Percentiles rank a stretch among this genome's conserved stretches.
phyloP scores from a whole-genome alignment of 2,888 invertebrate genomes.

The Harmothoe impar region DNA sequence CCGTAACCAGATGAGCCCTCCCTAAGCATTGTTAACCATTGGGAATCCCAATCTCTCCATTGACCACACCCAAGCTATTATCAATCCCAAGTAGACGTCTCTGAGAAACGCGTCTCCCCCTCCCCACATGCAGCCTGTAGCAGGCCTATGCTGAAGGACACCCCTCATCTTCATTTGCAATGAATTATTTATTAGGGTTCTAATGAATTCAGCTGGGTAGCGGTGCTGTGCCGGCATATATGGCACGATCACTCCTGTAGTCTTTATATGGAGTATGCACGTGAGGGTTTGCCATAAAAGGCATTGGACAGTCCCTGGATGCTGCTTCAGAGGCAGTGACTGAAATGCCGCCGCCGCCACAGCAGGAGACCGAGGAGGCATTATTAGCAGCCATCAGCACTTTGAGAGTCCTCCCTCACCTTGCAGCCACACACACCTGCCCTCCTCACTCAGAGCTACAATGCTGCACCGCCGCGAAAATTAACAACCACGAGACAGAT shows the following conservation, averaged over 20 bases:
- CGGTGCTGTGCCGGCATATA: neutral
- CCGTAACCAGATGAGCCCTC: neutral
- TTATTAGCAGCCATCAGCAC: neutral
- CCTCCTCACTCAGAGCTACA: neutral
- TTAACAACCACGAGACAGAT: slow-evolving; percentile 30
- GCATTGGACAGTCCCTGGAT: slow-evolving; percentile 37
- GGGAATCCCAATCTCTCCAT: too few species aligned
- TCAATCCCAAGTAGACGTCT: too few species aligned
- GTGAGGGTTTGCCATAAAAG: slow-evolving; percentile 44
- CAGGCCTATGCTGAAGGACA: neutral
- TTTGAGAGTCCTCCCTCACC: neutral
- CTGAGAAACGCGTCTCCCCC: too few species aligned
- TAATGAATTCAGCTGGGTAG: slow-evolving; percentile 15
- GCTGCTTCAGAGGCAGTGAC: neutral
- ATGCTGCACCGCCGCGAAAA: neutral
- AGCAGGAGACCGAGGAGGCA: neutral
- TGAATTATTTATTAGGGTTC: slow-evolving; percentile 32
- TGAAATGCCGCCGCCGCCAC: neutral
- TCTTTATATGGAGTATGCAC: slow-evolving; percentile 39
- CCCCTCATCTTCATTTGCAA: neutral
- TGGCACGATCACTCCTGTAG: slow-evolving; percentile 20
- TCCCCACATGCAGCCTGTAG: neutral
- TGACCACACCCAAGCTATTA: too few species aligned
- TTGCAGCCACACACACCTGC: neutral
- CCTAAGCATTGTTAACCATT: too few species aligned